phyloP scores from a whole-genome alignment of 1,140 invertebrate species.

The Caenorhabditis latens region DNA sequence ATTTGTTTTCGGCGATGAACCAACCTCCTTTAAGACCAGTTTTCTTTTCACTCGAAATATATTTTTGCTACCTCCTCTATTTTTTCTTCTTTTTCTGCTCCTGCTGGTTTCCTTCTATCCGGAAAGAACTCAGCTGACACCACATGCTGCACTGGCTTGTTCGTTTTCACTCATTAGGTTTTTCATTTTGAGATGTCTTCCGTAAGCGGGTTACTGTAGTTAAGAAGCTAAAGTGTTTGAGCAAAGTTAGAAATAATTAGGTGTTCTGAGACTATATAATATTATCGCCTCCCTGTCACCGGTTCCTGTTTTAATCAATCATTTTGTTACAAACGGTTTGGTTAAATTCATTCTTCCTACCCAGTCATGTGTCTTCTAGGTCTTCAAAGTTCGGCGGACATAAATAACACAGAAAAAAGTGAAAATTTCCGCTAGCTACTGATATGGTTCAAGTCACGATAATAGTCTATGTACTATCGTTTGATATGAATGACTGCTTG shows the following conservation, averaged over 20 bases:
- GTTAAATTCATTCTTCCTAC: background rate
- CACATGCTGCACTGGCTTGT: background rate
- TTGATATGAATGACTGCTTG: background rate
- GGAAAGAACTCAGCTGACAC: slow-evolving; percentile 29
- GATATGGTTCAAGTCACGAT: background rate
- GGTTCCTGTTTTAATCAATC: slow-evolving; percentile 8
- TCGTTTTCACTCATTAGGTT: slow-evolving; percentile 5
- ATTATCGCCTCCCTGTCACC: background rate
- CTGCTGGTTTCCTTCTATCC: background rate
- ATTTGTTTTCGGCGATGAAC: slow-evolving; percentile 54
- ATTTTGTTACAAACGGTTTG: slow-evolving; percentile 49
- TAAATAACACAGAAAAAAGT: slow-evolving; percentile 53
- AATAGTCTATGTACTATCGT: slow-evolving; percentile 17
- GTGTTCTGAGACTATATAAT: too few relatives aligned
- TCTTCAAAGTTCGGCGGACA: slow-evolving; percentile 20
- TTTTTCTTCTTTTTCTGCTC: slow-evolving; percentile 22
- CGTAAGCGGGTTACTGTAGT: background rate
- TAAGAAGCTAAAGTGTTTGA: background rate
- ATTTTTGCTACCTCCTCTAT: slow-evolving; percentile 52
- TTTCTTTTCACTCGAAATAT: slow-evolving; percentile 56
- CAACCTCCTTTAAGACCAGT: slow-evolving; percentile 53
- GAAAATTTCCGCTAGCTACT: slow-evolving; percentile 36
- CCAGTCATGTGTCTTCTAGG: slow-evolving; percentile 22
- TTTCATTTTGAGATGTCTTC: background rate
- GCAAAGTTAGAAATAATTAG: background rate